These are phyloP conservation scores for Drosophila acutilabella DNA, from an alignment of 2,888 invertebrate species.

Conservation along the genomic window DNA sequence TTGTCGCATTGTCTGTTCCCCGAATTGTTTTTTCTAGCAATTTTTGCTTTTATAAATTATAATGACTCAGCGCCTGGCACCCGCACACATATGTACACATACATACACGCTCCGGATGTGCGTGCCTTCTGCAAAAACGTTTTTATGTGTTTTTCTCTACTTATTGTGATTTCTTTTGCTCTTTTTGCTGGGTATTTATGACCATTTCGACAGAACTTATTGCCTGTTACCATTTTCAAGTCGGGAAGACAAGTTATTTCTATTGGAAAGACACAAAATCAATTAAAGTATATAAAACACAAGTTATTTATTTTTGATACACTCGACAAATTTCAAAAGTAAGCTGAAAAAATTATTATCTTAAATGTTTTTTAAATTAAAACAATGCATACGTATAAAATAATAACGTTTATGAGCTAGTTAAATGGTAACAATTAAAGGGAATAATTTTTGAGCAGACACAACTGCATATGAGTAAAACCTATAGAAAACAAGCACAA, in stretches of 20 bases:
- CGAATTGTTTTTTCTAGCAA: constrained; percentile 24
- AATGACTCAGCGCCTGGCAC: constrained; percentile 72
- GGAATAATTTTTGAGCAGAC: constrained; percentile 11
- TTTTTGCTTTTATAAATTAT: constrained; percentile 69
- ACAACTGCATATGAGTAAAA: constrained; percentile 46
- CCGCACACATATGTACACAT: constrained; percentile 11
- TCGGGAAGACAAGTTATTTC: constrained; percentile 40
- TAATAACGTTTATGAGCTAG: constrained; percentile 4
- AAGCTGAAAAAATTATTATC: background rate
- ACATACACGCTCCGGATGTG: constrained; percentile 56
- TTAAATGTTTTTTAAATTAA: constrained; percentile 1
- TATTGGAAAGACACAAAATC: constrained; percentile 33
- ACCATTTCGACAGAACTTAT: constrained; percentile 57
- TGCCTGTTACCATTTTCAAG: constrained; percentile 46
- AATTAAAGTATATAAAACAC: constrained; percentile 51
- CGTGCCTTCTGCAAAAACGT: constrained; percentile 42
- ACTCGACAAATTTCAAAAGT: background rate
- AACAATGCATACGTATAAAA: background rate
- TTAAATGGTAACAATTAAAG: constrained; percentile 6
- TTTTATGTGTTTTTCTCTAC: constrained; percentile 21
- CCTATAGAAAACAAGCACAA: constrained; percentile 45
- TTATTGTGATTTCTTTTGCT: constrained; percentile 24
- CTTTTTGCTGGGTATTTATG: constrained; percentile 62
- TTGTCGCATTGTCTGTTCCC: constrained; percentile 67
- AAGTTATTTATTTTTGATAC: constrained; percentile 40